phyloP scores from a whole-genome alignment of 2,113 vertebrate species.

The Bostrychus sinensis region DNA sequence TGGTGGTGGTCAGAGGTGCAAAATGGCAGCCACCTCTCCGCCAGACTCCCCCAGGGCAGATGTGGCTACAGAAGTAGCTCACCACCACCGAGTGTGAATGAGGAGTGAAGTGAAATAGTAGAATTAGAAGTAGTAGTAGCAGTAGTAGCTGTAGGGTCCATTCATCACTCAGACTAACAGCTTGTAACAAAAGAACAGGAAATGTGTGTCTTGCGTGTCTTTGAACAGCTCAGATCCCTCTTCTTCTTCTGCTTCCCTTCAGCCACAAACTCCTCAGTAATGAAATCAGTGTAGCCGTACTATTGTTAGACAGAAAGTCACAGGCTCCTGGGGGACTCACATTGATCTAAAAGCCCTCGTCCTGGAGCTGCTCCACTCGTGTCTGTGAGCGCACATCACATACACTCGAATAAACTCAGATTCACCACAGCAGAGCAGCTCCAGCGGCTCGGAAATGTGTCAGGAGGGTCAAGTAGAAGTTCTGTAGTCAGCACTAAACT shows the following conservation, averaged over 20 bases:
- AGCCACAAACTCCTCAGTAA: constrained; percentile 54
- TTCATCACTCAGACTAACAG: neutral
- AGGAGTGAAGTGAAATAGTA: too few relatives aligned
- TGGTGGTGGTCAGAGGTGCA: too few relatives aligned
- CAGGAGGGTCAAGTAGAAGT: constrained; percentile 81
- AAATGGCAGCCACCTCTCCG: too few relatives aligned
- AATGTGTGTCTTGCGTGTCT: constrained; percentile 16
- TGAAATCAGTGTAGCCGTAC: constrained; percentile 78
- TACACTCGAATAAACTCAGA: constrained; percentile 82
- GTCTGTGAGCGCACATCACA: constrained; percentile 77
- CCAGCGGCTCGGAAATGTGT: constrained; percentile 82
- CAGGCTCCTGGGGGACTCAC: constrained; percentile 72
- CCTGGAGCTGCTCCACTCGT: constrained; percentile 65
- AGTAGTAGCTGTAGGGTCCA: too few relatives aligned
- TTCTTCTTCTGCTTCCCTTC: constrained; percentile 26
- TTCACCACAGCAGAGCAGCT: constrained; percentile 79
- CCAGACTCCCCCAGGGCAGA: too few relatives aligned
- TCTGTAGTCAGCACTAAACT: constrained; percentile 76
- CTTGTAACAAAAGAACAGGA: constrained; percentile 18
- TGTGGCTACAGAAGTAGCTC: too few relatives aligned
- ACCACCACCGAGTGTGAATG: too few relatives aligned
- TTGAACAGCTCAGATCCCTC: constrained; percentile 21
- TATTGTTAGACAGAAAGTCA: constrained; percentile 82
- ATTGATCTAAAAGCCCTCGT: constrained; percentile 87
- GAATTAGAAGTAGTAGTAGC: too few relatives aligned